Base-by-base conservation (phyloP, 2,113 vertebrate species). In the Rhipidura dahli region DNA sequence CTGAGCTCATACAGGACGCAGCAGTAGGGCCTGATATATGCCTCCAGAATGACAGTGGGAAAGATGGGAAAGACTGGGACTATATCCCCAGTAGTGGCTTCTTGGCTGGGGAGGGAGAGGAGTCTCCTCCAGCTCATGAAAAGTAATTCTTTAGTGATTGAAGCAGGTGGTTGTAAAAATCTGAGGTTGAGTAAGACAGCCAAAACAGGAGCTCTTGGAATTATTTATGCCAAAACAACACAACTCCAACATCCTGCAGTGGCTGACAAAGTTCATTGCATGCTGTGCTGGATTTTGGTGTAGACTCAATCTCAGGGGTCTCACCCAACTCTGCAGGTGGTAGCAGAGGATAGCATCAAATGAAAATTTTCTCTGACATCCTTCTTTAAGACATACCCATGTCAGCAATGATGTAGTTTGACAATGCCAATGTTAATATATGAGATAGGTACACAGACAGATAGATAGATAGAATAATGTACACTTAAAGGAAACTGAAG, bases 11-110 rank as follows among this genome's bases (percentile, higher is more conserved):
- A 37, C 4, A 59, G 39, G 23, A 66, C 3, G 2, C 28, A 78
- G 21, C 0, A 0, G 40, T 30, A 77, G 44, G 40, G 70, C 14
- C 35, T 54, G 39, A 26, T n/a, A 23, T 2, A 15, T 39, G 7
- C 3, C 59, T 49, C 76, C 7, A 5, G 47, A 33, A 30, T 11
- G 16, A 47, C 27, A 65, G 15, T 50, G 18, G 14, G 42, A 70
- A 65, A 87, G 23, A 39, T 13, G 51, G 40, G 45, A 85, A 83
- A 66, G 39, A 33, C n/a, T 35, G 14, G 21, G 15, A 45, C 31
- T 89, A 53, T 76, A 90, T 78, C 6, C 7, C 4, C 11, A 7
- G 11, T 77, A 61, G 35, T 85, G 50, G 12, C 7, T 72, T 60
- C 28, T 73, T 73, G 40, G n/a, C 47, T 57, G 51, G 9, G 80